Base-by-base conservation (phyloP, 2,797 vertebrate genomes). In the Hydrocynus forskahlii region DNA sequence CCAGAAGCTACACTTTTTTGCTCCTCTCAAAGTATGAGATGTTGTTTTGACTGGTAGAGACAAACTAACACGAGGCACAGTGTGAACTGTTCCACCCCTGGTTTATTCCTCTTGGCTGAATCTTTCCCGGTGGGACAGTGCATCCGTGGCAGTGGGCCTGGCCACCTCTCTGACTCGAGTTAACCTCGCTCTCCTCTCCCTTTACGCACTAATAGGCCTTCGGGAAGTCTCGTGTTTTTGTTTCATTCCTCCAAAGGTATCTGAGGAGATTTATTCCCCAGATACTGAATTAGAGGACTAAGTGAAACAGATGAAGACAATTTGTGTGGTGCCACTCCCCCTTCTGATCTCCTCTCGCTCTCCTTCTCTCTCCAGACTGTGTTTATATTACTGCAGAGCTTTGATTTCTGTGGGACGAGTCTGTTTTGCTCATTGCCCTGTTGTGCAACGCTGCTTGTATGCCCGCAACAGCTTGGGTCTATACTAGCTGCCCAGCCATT, bases 221-320 rank as follows among this genome's bases (percentile, higher is more conserved):
- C 10, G 54, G 71, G 64, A 79, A 59, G 52, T 74, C 69, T 79
- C n/a, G 67, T 68, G 74, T 82, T 59, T 79, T 84, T 82, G 75
- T 76, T 77, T 66, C 50, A 48, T 75, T 84, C 69, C 75, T 83
- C 66, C 74, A 82, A 86, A 83, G 78, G 81, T 83, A 84, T 86
- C 82, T 82, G 83, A 71, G 75, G 62, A 82, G 76, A 85, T 82
- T 70, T 82, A 81, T 84, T 86, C 82, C 77, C 79, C 72, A 84
- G 78, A 81, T 78, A 82, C 59, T 52, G 78, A 87, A 84, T 81
- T 80, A 29, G 45, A 84, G 78, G 77, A 83, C 79, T 48, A 83
- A 85, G 76, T 75, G 76, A 85, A 82, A 86, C 87, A 89, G 87
- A 88, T 88, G 86, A 88, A 87, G 87, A 82, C 83, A 84, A 86